Evolutionary conservation across 92 coral and sea anemone genomes (phyloP).

Genomic region (Isaurus tuberculatus): DNA sequence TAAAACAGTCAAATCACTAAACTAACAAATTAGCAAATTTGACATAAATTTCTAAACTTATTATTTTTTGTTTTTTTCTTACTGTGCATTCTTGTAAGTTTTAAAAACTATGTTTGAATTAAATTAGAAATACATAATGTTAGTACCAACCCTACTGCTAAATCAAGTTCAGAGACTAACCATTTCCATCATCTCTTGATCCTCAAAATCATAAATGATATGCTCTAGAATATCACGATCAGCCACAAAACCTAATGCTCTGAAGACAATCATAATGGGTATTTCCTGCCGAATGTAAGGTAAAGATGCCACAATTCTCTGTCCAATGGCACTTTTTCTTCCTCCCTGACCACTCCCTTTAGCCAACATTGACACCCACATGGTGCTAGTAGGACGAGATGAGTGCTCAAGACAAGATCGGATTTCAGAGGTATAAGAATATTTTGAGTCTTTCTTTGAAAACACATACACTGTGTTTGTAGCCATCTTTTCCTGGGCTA

Average conservation of each 20-base stretch:
- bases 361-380: slow-evolving; percentile 99
- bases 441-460: slow-evolving; percentile 95
- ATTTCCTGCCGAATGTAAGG: slow-evolving; percentile 98
- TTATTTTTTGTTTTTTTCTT: too few relatives aligned
- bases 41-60: too few relatives aligned
- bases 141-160: too few relatives aligned
- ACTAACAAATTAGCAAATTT: too few relatives aligned
- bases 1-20: too few relatives aligned
- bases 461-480: slow-evolving; percentile 98
- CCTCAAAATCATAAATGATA: slow-evolving; percentile 99
- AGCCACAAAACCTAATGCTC: slow-evolving; percentile 98
- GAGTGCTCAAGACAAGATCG: slow-evolving; percentile 98
- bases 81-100: too few relatives aligned
- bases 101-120: too few relatives aligned
- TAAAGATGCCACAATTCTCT: slow-evolving; percentile 93
- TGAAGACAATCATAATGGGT: slow-evolving; percentile 98
- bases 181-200: slow-evolving; percentile 99
- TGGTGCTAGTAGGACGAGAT: slow-evolving; percentile 95
- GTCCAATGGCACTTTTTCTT: slow-evolving; percentile 97
- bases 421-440: slow-evolving; percentile 96
- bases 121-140: too few relatives aligned
- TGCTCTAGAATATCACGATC: slow-evolving; percentile 98
- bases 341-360: slow-evolving; percentile 95
- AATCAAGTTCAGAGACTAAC: slow-evolving; percentile 46
- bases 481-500: slow-evolving; percentile 99